Conservation (phyloP, 2,888 invertebrate genomes). For the Beris morrisii region DNA sequence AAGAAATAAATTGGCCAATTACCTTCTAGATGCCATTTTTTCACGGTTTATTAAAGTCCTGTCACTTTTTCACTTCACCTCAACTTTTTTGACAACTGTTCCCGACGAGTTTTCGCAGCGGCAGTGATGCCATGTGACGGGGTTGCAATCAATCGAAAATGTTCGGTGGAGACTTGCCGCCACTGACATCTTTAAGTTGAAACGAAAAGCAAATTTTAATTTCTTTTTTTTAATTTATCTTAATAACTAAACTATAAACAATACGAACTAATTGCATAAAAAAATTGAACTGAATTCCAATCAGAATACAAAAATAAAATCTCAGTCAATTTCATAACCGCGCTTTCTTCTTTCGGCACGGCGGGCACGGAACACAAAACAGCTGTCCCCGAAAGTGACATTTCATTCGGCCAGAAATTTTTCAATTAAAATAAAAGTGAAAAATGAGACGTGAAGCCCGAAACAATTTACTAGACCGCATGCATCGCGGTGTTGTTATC, state of each 20-base stretch:
- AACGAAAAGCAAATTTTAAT: too few relatives aligned
- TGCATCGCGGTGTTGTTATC: conserved; percentile 62
- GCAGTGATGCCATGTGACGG: conserved; percentile 9
- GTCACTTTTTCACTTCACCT: conserved; percentile 32
- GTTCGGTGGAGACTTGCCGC: too few relatives aligned
- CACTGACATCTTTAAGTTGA: too few relatives aligned
- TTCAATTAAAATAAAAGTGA: too few relatives aligned
- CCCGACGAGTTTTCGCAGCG: conserved; percentile 15
- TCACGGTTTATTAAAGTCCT: conserved; percentile 32
- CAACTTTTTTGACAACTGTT: conserved; percentile 37
- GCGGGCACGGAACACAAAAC: not conserved
- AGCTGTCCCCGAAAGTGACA: not conserved
- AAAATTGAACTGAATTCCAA: not conserved
- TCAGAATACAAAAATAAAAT: not conserved
- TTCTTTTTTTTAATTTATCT: too few relatives aligned
- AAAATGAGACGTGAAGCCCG: conserved; percentile 52
- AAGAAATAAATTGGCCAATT: conserved; percentile 1
- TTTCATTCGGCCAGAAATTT: too few relatives aligned
- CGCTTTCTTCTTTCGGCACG: too few relatives aligned
- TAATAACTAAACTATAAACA: too few relatives aligned
- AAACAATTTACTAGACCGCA: conserved; percentile 55
- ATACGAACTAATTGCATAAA: too few relatives aligned
- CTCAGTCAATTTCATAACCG: too few relatives aligned
- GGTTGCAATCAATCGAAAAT: too few relatives aligned
- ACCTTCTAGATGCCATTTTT: conserved; percentile 35